Evolutionary conservation across 2,888 invertebrate species (phyloP).

Genomic region (Leptura quadrifasciata): DNA sequence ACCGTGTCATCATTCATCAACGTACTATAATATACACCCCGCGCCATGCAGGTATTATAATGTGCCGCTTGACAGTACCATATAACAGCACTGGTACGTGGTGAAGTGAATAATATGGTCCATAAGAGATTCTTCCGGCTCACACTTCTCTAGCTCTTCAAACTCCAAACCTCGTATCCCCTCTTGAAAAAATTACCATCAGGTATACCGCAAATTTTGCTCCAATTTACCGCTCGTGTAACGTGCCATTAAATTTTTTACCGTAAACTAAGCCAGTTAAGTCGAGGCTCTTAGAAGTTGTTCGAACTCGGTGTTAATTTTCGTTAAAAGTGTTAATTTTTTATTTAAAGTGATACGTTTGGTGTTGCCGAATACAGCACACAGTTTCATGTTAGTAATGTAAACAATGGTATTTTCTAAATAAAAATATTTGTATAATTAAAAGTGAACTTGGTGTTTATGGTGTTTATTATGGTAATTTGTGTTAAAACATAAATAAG

Average conservation of each 20-base stretch:
- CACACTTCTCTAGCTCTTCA: slow-evolving; percentile 65
- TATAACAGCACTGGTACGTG: slow-evolving; percentile 46
- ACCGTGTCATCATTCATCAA: slow-evolving; percentile 20
- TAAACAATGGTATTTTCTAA: slow-evolving; percentile 24
- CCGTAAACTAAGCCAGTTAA: slow-evolving; percentile 15
- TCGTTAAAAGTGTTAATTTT: slow-evolving; percentile 33
- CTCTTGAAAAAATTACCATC: slow-evolving; percentile 37
- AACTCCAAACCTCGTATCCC: slow-evolving; percentile 43
- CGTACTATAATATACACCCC: slow-evolving; percentile 17
- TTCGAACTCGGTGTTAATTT: slow-evolving; percentile 14
- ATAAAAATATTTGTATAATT: slow-evolving; percentile 28
- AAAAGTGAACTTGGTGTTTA: slow-evolving; percentile 39
- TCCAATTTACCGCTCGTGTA: slow-evolving; percentile 59
- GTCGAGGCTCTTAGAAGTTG: slow-evolving; percentile 13
- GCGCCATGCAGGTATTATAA: slow-evolving; percentile 6
- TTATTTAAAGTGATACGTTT: slow-evolving; percentile 25
- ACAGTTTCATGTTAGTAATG: slow-evolving; percentile 12
- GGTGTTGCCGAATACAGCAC: slow-evolving; percentile 18
- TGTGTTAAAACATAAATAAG: slow-evolving; percentile 17
- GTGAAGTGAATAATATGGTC: slow-evolving; percentile 66
- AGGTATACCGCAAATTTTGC: slow-evolving; percentile 60
- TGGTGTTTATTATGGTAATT: slow-evolving; percentile 36
- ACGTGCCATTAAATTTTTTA: slow-evolving; percentile 41
- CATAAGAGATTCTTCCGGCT: slow-evolving; percentile 66
- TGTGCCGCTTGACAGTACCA: slow-evolving; percentile 42